phyloP scores from a whole-genome alignment of 2,888 invertebrate genomes.

The Chrysolina oricalcia region DNA sequence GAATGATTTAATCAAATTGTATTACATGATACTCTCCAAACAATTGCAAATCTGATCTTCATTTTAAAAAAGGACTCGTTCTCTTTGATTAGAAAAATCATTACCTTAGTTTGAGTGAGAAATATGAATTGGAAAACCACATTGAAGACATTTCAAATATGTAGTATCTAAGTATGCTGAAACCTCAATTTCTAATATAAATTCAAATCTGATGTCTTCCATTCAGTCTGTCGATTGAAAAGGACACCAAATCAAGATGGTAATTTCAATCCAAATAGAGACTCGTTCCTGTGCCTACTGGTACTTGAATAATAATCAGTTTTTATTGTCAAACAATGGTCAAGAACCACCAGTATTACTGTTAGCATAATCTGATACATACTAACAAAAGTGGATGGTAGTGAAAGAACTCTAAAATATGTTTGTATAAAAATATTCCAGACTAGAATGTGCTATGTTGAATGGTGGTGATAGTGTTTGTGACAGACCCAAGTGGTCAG shows the following conservation, averaged over 20 bases:
- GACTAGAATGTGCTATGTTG: slow-evolving; percentile 64
- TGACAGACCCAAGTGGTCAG: slow-evolving; percentile 76
- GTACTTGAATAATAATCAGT: slow-evolving; percentile 48
- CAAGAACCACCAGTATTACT: slow-evolving; percentile 12
- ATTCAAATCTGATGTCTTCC: slow-evolving; percentile 33
- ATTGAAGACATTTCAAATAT: slow-evolving; percentile 11
- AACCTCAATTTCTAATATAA: slow-evolving; percentile 26
- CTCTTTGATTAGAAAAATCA: too few species aligned
- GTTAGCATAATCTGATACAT: slow-evolving; percentile 26
- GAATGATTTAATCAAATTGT: too few species aligned
- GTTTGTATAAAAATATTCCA: slow-evolving; percentile 41
- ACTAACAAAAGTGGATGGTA: not conserved
- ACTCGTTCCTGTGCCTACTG: slow-evolving; percentile 51
- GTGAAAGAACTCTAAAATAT: not conserved
- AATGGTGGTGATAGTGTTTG: slow-evolving; percentile 82
- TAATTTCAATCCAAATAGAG: slow-evolving; percentile 50
- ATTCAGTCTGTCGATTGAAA: slow-evolving; percentile 37
- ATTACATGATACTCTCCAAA: too few species aligned
- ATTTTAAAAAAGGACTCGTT: too few species aligned
- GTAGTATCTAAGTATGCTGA: not conserved
- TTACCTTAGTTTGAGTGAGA: too few species aligned
- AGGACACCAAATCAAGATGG: slow-evolving; percentile 47
- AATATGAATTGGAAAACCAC: not conserved
- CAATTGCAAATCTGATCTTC: too few species aligned
- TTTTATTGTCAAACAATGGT: slow-evolving; percentile 39